phyloP scores from a whole-genome alignment of 1,140 invertebrate genomes.

The Euschistus heros region DNA sequence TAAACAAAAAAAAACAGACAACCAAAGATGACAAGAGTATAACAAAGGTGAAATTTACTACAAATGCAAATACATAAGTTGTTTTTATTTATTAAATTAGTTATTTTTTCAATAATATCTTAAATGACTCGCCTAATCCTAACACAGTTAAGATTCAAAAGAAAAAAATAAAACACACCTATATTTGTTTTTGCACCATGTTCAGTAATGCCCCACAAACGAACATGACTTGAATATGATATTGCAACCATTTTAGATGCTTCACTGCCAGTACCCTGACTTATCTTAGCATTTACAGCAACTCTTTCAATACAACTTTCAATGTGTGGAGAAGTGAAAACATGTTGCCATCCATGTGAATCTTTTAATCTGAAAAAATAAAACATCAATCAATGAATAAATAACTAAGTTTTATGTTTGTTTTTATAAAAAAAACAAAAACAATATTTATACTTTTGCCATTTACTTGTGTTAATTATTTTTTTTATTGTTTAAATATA shows the following conservation, averaged over 20 bases:
- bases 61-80: too few species aligned
- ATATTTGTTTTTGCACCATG: slow-evolving; percentile 65
- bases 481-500: neutral
- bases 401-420: neutral
- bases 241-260: slow-evolving; percentile 78
- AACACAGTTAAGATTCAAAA: too few species aligned
- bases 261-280: slow-evolving; percentile 38
- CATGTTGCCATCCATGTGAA: slow-evolving; percentile 88
- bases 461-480: neutral
- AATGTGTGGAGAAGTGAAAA: slow-evolving; percentile 86
- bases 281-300: slow-evolving; percentile 88
- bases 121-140: too few species aligned
- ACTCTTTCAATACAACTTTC: slow-evolving; percentile 82
- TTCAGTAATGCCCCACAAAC: slow-evolving; percentile 81
- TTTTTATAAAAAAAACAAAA: neutral
- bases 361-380: slow-evolving; percentile 69
- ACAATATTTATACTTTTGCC: neutral
- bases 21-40: too few species aligned
- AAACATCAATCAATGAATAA: neutral
- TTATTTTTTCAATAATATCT: too few species aligned
- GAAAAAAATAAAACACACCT: slow-evolving; percentile 40
- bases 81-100: too few species aligned
- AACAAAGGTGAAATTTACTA: too few species aligned
- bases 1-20: too few species aligned
- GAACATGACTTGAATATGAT: slow-evolving; percentile 70